A percentile compares a stretch with the other conserved stretches of the same genome.
These are phyloP conservation scores for Aspiorhynchus laticeps DNA, from an alignment of 2,113 vertebrate species.

Conservation along the genomic window DNA sequence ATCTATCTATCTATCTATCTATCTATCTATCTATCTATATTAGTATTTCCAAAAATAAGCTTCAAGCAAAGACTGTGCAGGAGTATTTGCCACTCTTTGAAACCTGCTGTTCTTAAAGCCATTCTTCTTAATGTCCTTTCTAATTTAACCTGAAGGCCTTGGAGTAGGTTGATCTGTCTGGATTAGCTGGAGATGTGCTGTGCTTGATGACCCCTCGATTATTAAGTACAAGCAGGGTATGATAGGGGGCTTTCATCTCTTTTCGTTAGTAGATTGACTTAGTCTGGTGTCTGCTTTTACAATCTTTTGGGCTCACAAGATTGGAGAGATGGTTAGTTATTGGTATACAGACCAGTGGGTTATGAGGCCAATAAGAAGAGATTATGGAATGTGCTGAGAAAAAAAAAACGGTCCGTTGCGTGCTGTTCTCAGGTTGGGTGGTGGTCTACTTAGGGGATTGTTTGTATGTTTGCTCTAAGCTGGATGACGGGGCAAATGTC, in stretches of 20 bases:
- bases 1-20: no score
- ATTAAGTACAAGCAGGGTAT: not conserved
- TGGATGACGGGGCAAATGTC: not conserved
- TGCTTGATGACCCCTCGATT: not conserved
- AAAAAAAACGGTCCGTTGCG: not conserved
- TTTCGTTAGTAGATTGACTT: not conserved
- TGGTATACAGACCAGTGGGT: not conserved
- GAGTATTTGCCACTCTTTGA: not conserved
- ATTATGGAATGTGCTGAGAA: not conserved
- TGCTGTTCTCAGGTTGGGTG: not conserved
- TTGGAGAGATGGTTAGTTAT: not conserved
- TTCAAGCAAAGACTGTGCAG: not conserved
- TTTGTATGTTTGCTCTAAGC: not conserved
- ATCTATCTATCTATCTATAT: no score
- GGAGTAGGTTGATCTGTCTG: constrained; percentile 8
- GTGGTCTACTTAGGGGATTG: not conserved
- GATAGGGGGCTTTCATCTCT: not conserved
- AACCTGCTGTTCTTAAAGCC: constrained; percentile 35
- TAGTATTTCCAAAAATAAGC: not conserved
- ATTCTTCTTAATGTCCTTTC: constrained; percentile 27
- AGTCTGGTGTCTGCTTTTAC: not conserved
- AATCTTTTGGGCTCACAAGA: not conserved
- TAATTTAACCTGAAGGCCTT: constrained; percentile 30
- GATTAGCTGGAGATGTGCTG: constrained; percentile 14
- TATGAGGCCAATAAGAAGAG: not conserved